A percentile compares a stretch with the other conserved stretches of the same genome.
These are phyloP conservation scores for Hemibagrus guttatus DNA, from an alignment of 2,797 vertebrate genomes.

Conservation along the genomic window DNA sequence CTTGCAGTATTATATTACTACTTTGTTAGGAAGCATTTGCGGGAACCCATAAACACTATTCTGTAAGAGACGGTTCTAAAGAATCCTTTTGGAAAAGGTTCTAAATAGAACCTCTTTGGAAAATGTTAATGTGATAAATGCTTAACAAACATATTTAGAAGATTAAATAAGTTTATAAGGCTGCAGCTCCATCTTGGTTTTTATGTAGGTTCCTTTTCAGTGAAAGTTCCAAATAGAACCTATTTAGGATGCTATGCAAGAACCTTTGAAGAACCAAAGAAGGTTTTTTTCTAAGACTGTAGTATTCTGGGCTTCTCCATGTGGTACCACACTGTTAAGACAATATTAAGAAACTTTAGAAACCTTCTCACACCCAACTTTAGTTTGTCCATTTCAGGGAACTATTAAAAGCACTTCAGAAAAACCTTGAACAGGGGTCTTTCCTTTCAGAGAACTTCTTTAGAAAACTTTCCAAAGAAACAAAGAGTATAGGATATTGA, in stretches of 20 bases:
- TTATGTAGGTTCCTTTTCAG: not conserved
- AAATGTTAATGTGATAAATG: not conserved
- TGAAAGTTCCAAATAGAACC: not conserved
- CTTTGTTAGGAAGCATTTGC: not conserved
- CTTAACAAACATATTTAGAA: not conserved
- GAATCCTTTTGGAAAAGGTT: not conserved
- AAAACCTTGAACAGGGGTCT: not conserved
- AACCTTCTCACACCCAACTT: not conserved
- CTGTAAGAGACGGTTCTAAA: not conserved
- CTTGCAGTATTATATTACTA: not conserved
- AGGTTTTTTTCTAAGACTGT: not conserved
- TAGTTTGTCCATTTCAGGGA: not conserved
- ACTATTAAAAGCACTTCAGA: not conserved
- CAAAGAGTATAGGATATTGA: not conserved
- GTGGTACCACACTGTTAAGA: not conserved
- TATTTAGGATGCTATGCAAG: not conserved
- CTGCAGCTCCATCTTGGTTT: not conserved
- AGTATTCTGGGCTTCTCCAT: not conserved
- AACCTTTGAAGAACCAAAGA: not conserved
- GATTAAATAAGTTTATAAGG: not conserved
- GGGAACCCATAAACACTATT: not conserved
- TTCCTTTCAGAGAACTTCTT: not conserved
- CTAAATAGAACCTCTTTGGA: not conserved
- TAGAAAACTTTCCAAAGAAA: not conserved
- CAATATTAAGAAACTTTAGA: not conserved